Evolutionary conservation across 2,113 vertebrate species (phyloP).

Genomic region (Equus przewalskii): DNA sequence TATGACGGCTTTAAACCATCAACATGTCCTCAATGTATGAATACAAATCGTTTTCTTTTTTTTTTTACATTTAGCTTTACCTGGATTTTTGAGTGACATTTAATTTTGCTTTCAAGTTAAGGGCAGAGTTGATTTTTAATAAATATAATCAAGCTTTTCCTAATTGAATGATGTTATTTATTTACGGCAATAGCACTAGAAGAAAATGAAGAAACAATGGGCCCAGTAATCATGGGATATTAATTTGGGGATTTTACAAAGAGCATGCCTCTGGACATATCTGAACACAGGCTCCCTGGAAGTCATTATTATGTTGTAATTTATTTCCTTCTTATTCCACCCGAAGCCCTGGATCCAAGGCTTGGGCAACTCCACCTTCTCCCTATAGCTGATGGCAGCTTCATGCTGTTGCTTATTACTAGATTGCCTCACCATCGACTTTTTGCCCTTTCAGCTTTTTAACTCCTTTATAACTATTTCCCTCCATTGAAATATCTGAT

Average conservation of each 20-base stretch:
- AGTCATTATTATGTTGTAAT: not conserved
- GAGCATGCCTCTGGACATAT: not conserved
- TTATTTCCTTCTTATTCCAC: not conserved
- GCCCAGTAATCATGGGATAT: not conserved
- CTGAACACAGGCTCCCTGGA: not conserved
- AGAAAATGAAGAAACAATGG: not conserved
- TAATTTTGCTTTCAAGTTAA: constrained; percentile 56
- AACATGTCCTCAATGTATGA: not conserved
- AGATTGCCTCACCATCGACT: no score
- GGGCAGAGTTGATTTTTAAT: constrained; percentile 14
- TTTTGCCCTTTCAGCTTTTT: not conserved
- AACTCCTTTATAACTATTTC: not conserved
- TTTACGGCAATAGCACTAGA: constrained; percentile 16
- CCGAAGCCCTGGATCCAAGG: not conserved
- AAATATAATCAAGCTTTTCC: not conserved
- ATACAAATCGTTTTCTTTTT: not conserved
- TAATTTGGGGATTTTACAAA: constrained; percentile 39
- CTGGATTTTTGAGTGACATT: constrained; percentile 12
- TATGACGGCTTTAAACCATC: not conserved
- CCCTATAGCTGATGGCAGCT: not conserved
- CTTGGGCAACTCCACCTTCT: not conserved
- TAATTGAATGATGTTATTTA: constrained; percentile 46
- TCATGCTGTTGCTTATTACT: no score
- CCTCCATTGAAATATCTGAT: not conserved
- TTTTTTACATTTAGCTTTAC: not conserved